A percentile compares a stretch with the other conserved stretches of the same genome.
Evolutionary conservation across 2,113 vertebrate species (phyloP).

Genomic region (Ceyx margarethae): DNA sequence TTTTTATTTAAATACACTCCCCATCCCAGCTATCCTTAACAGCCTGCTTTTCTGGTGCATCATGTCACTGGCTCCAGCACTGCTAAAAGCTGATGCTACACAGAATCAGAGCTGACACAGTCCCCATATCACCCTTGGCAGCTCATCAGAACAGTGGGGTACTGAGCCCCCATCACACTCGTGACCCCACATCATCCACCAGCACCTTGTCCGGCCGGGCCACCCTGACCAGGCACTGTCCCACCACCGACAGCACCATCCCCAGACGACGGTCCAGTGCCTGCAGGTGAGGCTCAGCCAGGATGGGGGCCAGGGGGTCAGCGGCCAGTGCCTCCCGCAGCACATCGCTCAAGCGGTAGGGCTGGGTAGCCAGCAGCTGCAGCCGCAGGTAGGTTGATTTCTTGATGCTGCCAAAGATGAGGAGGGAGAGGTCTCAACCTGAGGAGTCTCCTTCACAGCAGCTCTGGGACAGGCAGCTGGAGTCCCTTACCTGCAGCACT

Average conservation of each 20-base stretch:
- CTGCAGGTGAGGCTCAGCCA: slow-evolving; percentile 74
- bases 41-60: neutral
- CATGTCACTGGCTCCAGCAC: fast-evolving
- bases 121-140: fast-evolving
- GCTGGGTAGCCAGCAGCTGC: slow-evolving; percentile 70
- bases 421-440: neutral
- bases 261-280: slow-evolving; percentile 73
- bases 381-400: slow-evolving; percentile 77
- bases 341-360: slow-evolving; percentile 75
- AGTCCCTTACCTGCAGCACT: slow-evolving; percentile 82
- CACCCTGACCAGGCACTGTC: slow-evolving; percentile 14
- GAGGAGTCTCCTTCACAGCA: fast-evolving
- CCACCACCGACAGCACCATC: slow-evolving; percentile 53
- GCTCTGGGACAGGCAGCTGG: fast-evolving
- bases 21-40: neutral
- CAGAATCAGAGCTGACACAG: fast-evolving
- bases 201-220: neutral
- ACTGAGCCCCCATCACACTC: neutral
- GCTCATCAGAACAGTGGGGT: neutral
- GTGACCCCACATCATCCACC: neutral
- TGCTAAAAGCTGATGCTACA: fast-evolving
- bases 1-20: slow-evolving; percentile 53
- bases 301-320: slow-evolving; percentile 76
- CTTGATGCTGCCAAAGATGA: slow-evolving; percentile 69
- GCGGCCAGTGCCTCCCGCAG: slow-evolving; percentile 73